Conservation (phyloP, 2,113 vertebrate species). For the Amphilophus citrinellus region DNA sequence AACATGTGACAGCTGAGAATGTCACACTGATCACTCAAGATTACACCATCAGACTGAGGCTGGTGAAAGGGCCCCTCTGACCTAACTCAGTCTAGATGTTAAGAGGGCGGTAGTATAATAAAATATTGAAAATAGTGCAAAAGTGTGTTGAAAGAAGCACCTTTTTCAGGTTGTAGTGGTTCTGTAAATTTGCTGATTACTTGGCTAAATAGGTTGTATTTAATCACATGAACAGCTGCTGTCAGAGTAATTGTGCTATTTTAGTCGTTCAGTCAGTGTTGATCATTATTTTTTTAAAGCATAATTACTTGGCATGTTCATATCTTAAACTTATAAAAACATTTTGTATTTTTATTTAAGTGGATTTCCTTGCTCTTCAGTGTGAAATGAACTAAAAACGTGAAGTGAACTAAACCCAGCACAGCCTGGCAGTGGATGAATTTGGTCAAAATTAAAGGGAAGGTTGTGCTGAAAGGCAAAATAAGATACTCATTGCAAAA, state of each 20-base stretch:
- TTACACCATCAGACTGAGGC: conserved; percentile 19
- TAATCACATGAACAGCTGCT: neutral
- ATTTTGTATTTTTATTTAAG: rapidly evolving
- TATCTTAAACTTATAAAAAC: neutral
- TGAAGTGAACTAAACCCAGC: neutral
- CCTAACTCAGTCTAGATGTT: neutral
- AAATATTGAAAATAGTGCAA: neutral
- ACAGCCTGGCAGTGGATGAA: neutral
- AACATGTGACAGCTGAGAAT: conserved; percentile 73
- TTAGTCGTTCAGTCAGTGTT: neutral
- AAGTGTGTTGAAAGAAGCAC: neutral
- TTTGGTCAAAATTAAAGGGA: neutral
- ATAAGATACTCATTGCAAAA: neutral
- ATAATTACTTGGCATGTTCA: neutral
- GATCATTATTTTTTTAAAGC: neutral
- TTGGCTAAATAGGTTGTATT: neutral
- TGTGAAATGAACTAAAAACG: neutral
- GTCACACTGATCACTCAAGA: conserved; percentile 48
- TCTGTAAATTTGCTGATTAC: neutral
- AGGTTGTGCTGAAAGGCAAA: neutral
- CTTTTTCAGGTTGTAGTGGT: neutral
- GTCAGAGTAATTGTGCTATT: neutral
- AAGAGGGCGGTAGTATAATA: neutral
- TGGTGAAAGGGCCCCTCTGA: neutral
- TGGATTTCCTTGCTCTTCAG: neutral